Conservation (phyloP, 2,888 invertebrate species). For the Heliconius sara region DNA sequence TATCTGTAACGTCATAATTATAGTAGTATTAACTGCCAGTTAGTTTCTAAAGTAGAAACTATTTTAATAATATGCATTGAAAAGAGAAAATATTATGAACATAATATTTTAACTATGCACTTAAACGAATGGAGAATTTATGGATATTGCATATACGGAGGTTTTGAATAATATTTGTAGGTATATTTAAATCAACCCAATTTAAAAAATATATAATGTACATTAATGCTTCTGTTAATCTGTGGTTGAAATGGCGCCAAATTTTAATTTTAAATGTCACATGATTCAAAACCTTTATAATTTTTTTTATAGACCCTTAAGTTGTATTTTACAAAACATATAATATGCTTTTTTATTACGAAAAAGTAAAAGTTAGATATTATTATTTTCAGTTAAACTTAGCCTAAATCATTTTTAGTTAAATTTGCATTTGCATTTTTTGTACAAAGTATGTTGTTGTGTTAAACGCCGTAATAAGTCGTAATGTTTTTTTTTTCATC, state of each 20-base stretch:
- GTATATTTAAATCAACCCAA: neutral
- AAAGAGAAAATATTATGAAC: neutral
- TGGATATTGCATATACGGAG: neutral
- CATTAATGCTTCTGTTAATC: neutral
- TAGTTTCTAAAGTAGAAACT: slow-evolving; percentile 16
- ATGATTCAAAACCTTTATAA: neutral
- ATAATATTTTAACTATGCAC: slow-evolving; percentile 1
- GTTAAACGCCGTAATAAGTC: neutral
- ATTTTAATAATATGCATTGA: neutral
- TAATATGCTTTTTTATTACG: too few species aligned
- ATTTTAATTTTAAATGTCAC: neutral
- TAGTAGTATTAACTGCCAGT: slow-evolving; percentile 38
- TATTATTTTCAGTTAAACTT: too few species aligned
- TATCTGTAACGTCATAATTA: slow-evolving; percentile 43
- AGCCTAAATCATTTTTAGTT: too few species aligned
- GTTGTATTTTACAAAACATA: too few species aligned
- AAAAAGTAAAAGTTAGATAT: too few species aligned
- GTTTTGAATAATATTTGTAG: neutral
- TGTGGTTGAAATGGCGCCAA: slow-evolving; percentile 12
- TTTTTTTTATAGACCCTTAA: too few species aligned
- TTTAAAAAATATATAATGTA: neutral
- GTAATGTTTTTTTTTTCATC: neutral
- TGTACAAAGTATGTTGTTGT: neutral
- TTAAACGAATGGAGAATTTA: neutral
- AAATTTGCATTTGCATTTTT: too few species aligned